Evolutionary conservation across 2,888 invertebrate genomes (phyloP).

Genomic region (Eristalis tenax): DNA sequence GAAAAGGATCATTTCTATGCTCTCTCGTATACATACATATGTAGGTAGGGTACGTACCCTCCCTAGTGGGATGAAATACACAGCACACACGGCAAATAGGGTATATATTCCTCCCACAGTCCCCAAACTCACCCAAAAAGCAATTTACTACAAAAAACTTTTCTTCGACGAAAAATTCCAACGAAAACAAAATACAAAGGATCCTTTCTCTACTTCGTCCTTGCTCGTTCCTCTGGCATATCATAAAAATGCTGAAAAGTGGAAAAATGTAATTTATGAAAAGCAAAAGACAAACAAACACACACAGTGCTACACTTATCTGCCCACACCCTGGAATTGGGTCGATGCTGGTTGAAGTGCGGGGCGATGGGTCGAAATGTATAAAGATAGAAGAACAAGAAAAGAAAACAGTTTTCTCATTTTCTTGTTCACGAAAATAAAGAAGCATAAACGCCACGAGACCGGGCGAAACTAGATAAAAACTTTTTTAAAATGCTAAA

Average conservation of each 20-base stretch:
- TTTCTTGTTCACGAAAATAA: slow-evolving; percentile 50
- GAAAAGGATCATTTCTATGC: slow-evolving; percentile 59
- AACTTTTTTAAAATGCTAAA: slow-evolving; percentile 67
- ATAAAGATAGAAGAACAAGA: slow-evolving; percentile 22
- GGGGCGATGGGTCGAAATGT: neutral
- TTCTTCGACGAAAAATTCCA: slow-evolving; percentile 40
- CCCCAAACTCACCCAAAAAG: slow-evolving; percentile 27
- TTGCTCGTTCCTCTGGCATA: slow-evolving; percentile 38
- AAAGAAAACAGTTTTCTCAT: slow-evolving; percentile 49
- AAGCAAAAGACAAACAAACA: slow-evolving; percentile 67
- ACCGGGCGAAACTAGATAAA: slow-evolving; percentile 68
- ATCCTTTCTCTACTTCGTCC: slow-evolving; percentile 14
- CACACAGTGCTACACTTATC: slow-evolving; percentile 27
- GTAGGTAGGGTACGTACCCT: neutral
- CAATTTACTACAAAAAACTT: slow-evolving; percentile 64
- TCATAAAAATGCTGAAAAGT: slow-evolving; percentile 71
- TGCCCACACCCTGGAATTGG: neutral
- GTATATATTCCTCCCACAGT: slow-evolving; percentile 1
- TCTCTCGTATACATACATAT: neutral
- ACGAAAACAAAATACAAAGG: slow-evolving; percentile 1
- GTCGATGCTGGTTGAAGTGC: neutral
- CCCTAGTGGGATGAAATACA: neutral
- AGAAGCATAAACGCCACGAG: slow-evolving; percentile 65
- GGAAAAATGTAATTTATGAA: slow-evolving; percentile 72
- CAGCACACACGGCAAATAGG: neutral